Percentiles rank a stretch among this genome's conserved stretches.
Evolutionary conservation across 2,797 vertebrate genomes (phyloP).

Genomic region (Onychomys leucogaster): DNA sequence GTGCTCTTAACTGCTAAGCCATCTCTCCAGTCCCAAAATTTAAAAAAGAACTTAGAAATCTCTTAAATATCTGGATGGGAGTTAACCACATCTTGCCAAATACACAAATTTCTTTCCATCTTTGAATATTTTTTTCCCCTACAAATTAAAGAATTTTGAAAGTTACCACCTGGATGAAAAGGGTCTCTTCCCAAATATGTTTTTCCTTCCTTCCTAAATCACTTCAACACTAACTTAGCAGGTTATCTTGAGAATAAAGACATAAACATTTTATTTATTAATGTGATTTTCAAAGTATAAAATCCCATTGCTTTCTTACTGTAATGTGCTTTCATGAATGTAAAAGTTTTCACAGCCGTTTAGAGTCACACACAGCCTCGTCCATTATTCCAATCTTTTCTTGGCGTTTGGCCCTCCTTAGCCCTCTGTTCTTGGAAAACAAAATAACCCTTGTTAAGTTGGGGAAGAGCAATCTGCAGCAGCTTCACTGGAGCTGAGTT

Average conservation of each 20-base stretch:
- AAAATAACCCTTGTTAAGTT: neutral
- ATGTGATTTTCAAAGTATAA: neutral
- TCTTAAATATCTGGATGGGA: neutral
- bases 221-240: neutral
- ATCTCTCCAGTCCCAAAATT: neutral
- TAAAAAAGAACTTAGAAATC: neutral
- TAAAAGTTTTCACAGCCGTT: neutral
- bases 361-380: too few species aligned
- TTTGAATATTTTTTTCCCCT: neutral
- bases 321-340: neutral
- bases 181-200: neutral
- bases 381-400: neutral
- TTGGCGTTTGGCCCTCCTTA: neutral
- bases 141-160: constrained; percentile 17
- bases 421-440: neutral
- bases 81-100: neutral
- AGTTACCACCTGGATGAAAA: neutral
- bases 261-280: neutral
- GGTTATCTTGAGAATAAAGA: neutral
- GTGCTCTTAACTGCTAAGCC: neutral
- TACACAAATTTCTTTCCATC: neutral
- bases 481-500: neutral
- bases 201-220: neutral
- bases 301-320: neutral
- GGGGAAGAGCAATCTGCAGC: neutral